phyloP scores from a whole-genome alignment of 2,888 invertebrate genomes.

The Drosophila incognita region DNA sequence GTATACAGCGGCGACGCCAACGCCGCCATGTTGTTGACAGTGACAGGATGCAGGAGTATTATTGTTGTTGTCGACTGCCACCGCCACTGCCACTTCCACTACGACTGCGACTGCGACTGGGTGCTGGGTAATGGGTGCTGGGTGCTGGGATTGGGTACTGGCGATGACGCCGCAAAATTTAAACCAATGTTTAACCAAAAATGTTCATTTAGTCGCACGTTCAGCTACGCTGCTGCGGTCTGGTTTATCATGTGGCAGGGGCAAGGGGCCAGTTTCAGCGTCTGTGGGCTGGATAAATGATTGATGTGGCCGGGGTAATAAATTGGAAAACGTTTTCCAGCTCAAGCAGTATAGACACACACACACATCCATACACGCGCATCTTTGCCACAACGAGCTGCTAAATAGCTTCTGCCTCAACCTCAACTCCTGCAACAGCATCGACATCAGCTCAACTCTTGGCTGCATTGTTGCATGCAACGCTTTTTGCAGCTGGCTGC shows the following conservation, averaged over 20 bases:
- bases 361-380: constrained; percentile 14
- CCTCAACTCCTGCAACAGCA: constrained; percentile 1
- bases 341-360: constrained; percentile 43
- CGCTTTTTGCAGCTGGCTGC: constrained; percentile 25
- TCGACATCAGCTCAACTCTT: constrained; percentile 27
- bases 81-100: neutral
- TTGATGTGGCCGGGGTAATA: constrained; percentile 80
- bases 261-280: constrained; percentile 18
- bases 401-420: constrained; percentile 24
- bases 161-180: constrained; percentile 80
- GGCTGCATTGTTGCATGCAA: constrained; percentile 49
- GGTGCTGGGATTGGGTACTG: constrained; percentile 9
- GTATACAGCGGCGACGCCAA: constrained; percentile 59
- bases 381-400: constrained; percentile 34
- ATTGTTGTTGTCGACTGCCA: constrained; percentile 10
- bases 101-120: neutral
- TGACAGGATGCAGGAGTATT: constrained; percentile 55
- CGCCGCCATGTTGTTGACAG: constrained; percentile 72
- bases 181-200: constrained; percentile 82
- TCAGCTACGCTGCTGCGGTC: constrained; percentile 36
- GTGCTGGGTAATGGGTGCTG: neutral
- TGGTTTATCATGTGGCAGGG: constrained; percentile 1
- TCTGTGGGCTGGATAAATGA: constrained; percentile 69
- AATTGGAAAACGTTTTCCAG: constrained; percentile 81
- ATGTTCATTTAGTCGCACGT: constrained; percentile 81